Conservation (phyloP, 53 echinoderm and acorn worm genomes). For the Echinarachnius parma region DNA sequence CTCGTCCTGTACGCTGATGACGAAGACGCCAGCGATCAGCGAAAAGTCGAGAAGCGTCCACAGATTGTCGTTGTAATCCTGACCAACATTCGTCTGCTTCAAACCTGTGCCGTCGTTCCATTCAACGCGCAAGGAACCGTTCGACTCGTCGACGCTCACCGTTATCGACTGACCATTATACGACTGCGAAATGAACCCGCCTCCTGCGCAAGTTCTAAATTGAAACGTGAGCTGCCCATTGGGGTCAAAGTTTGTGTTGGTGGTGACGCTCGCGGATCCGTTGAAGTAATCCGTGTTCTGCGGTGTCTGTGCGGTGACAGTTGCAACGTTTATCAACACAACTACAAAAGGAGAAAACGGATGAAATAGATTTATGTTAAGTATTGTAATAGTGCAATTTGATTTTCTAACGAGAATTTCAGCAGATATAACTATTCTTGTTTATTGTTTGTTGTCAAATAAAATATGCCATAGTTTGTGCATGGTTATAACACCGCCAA, state of each 20-base stretch:
- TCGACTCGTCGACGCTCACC: constrained; percentile 38
- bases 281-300: constrained; percentile 62
- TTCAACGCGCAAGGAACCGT: constrained; percentile 32
- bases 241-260: constrained; percentile 57
- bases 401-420: no score
- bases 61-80: constrained; percentile 23
- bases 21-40: constrained; percentile 30
- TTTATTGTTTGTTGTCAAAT: no score
- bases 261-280: constrained; percentile 46
- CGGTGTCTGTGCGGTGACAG: constrained; percentile 24
- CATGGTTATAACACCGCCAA: no score
- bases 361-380: no score
- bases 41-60: constrained; percentile 59
- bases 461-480: no score
- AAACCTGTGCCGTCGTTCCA: constrained; percentile 49
- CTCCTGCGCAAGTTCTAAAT: constrained; percentile 78
- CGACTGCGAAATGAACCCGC: constrained; percentile 67
- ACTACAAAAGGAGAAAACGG: no score
- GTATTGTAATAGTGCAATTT: no score
- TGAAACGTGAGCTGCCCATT: constrained; percentile 16
- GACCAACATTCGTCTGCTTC: constrained; percentile 31
- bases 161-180: constrained; percentile 59
- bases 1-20: constrained; percentile 38
- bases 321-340: no score
- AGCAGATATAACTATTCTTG: no score